Base-by-base conservation (phyloP, 1,140 invertebrate genomes). In the Chelonus insularis region DNA sequence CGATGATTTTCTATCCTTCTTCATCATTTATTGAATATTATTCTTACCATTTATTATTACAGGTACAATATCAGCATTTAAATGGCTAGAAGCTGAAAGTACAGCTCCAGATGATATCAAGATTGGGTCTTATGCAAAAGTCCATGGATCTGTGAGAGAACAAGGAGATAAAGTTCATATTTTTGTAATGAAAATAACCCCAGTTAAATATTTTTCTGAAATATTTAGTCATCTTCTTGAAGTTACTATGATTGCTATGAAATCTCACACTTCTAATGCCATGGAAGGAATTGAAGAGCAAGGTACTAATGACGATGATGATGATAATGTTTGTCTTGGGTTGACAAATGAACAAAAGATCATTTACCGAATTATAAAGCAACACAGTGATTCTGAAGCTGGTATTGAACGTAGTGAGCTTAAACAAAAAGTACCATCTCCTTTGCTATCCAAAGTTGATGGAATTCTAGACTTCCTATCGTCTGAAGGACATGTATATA, bases 401-500 rank as follows among this genome's bases (percentile, higher is more conserved):
- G 80, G 80, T 2, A 72, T 79, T 7, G 74, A 79, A 23, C 72
- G 74, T 51, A n/a, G 32, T 8, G 29, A 59, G 0, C 72, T 82
- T 14, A 74, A 75, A 55, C 1, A 21, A 9, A 14, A 64, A 37
- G 60, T 76, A 5, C 72, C 78, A 0, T 2, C 18, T n/a, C 5
- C 65, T 8, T 32, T 78, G 4, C 12, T 57, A 7, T 0, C 36
- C 7, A 63, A 69, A 47, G 50, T 80, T 11, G 74, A 81, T 56
- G 67, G 72, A 9, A 79, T 82, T 25, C 36, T 82, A 4, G 76
- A 82, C 3, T 81, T 81, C 34, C 63, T 82, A 1, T 70, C 72
- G 1, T 72, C 69, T 4, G 80, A 82, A 60, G 80, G 80, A n/a
- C 80, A 82, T 11, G 76, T 82, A 57, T 82, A 82, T 54, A 80